These are phyloP conservation scores for Zalophus californianus DNA, from an alignment of 2,797 vertebrate genomes.

Conservation along the genomic window DNA sequence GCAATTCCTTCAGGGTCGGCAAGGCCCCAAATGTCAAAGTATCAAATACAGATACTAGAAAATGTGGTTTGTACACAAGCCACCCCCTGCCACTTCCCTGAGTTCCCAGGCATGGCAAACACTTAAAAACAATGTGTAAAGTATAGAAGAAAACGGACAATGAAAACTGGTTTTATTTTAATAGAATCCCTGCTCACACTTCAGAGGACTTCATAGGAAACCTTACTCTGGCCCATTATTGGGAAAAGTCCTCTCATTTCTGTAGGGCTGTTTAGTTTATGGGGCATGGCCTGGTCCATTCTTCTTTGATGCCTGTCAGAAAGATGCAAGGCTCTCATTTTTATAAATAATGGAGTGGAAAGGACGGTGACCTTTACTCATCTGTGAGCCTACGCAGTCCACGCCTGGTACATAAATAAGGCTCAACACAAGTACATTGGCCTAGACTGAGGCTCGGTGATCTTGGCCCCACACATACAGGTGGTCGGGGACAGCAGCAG, in stretches of 20 bases:
- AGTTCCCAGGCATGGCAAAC: background rate
- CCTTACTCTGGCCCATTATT: background rate
- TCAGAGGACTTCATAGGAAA: background rate
- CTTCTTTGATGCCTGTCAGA: background rate
- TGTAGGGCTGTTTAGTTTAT: background rate
- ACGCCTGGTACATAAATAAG: background rate
- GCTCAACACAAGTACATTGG: background rate
- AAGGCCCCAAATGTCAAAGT: background rate
- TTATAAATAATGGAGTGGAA: background rate
- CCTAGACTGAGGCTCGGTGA: background rate
- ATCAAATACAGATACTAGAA: background rate
- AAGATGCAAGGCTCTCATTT: background rate
- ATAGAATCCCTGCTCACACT: background rate
- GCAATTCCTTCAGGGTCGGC: background rate
- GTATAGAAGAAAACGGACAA: background rate
- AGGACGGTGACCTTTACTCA: background rate
- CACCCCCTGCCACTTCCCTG: background rate
- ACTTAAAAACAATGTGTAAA: background rate
- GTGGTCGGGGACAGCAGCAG: background rate
- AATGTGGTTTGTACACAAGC: background rate
- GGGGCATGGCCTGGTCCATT: background rate
- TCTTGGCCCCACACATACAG: background rate
- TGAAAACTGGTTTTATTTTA: background rate
- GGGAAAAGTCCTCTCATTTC: background rate
- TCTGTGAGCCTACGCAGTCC: background rate